Percentiles rank a stretch among this genome's conserved stretches.
These are phyloP conservation scores for Prosapia bicincta DNA, from an alignment of 2,888 invertebrate genomes.

Conservation along the genomic window DNA sequence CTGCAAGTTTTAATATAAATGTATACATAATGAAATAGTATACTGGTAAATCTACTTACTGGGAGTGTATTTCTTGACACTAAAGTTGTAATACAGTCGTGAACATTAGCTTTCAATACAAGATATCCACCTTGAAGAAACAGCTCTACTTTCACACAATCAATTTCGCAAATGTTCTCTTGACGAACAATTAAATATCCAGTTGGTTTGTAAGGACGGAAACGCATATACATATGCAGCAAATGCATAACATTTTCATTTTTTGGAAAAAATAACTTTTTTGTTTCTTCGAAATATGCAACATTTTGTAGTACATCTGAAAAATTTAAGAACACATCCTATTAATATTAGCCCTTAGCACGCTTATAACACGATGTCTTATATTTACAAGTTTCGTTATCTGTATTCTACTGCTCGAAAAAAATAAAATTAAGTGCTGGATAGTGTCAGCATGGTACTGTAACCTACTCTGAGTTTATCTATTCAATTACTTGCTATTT, in stretches of 20 bases:
- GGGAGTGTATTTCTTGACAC: constrained; percentile 24
- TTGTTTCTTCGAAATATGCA: constrained; percentile 51
- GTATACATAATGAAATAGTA: too few species aligned
- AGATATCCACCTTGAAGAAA: constrained; percentile 37
- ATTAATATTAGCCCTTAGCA: too few species aligned
- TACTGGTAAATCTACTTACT: too few species aligned
- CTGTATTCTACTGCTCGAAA: too few species aligned
- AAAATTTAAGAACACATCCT: too few species aligned
- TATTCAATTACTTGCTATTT: too few species aligned
- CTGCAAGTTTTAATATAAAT: too few species aligned
- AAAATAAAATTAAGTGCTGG: too few species aligned
- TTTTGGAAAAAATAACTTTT: constrained; percentile 47
- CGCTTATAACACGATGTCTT: too few species aligned
- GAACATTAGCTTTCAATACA: constrained; percentile 33
- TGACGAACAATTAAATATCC: constrained; percentile 50
- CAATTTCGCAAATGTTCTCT: constrained; percentile 44
- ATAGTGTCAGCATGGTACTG: too few species aligned
- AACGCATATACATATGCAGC: constrained; percentile 51
- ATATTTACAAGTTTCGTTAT: too few species aligned
- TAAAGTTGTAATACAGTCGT: constrained; percentile 33
- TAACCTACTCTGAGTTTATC: too few species aligned
- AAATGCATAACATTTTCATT: constrained; percentile 47
- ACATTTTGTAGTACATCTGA: constrained; percentile 45
- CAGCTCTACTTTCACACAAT: constrained; percentile 41
- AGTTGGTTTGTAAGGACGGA: constrained; percentile 49